Evolutionary conservation across 2,888 invertebrate species (phyloP).

Genomic region (Lithophane socia): DNA sequence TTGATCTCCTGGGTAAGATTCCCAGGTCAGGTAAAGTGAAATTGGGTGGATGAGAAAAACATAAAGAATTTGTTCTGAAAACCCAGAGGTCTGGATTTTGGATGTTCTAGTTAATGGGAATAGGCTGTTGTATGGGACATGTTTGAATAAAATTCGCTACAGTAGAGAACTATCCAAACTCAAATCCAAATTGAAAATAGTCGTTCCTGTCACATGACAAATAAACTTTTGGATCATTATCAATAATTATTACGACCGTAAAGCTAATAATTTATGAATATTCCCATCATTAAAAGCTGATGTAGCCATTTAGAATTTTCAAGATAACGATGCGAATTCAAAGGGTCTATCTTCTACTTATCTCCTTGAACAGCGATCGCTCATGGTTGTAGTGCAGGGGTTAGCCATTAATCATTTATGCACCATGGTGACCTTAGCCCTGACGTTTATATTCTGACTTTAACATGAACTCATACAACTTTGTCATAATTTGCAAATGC

Average conservation of each 20-base stretch:
- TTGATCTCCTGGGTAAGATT: no score
- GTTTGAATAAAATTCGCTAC: background rate
- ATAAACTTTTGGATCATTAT: background rate
- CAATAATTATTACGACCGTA: background rate
- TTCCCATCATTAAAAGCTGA: conserved; percentile 1
- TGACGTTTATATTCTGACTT: conserved; percentile 15
- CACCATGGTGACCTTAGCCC: conserved; percentile 32
- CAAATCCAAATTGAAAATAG: background rate
- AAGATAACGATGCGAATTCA: conserved; percentile 15
- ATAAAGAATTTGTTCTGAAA: no score
- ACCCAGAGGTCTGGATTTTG: background rate
- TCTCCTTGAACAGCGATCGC: conserved; percentile 22
- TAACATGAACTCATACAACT: conserved; percentile 3
- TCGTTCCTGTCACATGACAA: background rate
- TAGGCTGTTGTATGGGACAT: no score
- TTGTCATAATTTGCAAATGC: background rate
- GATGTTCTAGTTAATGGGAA: background rate
- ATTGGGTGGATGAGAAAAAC: background rate
- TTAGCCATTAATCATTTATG: conserved; percentile 46
- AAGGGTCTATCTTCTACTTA: conserved; percentile 42
- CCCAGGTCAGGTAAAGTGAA: background rate
- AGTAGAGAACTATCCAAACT: background rate
- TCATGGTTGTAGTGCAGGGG: conserved; percentile 41
- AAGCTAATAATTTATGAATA: background rate
- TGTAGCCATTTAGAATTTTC: background rate